Evolutionary conservation across 2,888 invertebrate genomes (phyloP), one percentile per base, ranked within the genome.

Genomic region (Antheraea yamamai): DNA sequence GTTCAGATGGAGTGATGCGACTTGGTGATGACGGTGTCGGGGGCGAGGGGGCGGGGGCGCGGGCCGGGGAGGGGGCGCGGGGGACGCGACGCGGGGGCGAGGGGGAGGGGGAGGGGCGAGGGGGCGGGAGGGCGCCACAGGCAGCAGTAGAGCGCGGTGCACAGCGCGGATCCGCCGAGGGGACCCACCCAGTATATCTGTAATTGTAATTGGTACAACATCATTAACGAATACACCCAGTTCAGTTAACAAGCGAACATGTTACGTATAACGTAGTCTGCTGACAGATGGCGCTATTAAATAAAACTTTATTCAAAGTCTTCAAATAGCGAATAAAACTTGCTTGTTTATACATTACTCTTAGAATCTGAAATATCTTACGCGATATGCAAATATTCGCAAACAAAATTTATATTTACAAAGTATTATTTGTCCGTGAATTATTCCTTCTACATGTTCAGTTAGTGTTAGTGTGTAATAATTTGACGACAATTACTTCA

Each of bases 181-280:
- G 97, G 97, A 12, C 96, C 97, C 79, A 95, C 86, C 96, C 97
- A 97, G 88, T 96, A 97, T 76, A 97, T 89, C 96, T 92, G 89
- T 80, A 66, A 47, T 47, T 64, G n/a, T n/a, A n/a, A 26, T 64
- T 73, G 64, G 72, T 35, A 75, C 26, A 51, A 64, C n/a, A 61
- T 61, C 23, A 23, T 10, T 23, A 23, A n/a, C 12, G n/a, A 61
- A 72, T 51, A 39, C 26, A 39, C 20, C n/a, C 23, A 66, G 30
- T 68, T 18, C 20, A 23, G 39, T 14, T 30, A 12, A 66, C 16
- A 66, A 66, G 26, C 30, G 12, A 26, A 64, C 30, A 18, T 16
- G 16, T 12, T 64, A 26, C 6, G 26, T 4, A 4, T 26, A 4
- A 12, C 12, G 14, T 23, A 64, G 18, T 55, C 52, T 55, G 18